Evolutionary conservation across 1,140 invertebrate species (phyloP).

Genomic region (Danaus plexippus): DNA sequence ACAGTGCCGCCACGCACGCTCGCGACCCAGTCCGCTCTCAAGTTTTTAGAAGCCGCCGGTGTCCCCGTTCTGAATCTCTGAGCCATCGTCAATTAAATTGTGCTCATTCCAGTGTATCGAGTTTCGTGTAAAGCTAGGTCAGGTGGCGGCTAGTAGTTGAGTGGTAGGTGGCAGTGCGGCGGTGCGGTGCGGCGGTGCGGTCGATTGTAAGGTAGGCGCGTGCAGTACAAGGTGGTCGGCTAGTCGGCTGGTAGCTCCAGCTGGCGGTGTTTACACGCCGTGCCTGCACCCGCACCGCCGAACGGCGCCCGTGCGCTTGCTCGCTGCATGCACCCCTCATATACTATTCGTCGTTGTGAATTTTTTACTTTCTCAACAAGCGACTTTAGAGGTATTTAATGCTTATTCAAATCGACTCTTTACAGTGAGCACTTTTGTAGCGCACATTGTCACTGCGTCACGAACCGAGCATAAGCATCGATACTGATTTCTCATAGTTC

Average conservation of each 20-base stretch:
- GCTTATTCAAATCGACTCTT: constrained; percentile 55
- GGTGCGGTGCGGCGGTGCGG: constrained; percentile 24
- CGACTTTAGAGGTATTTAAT: constrained; percentile 63
- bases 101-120: constrained; percentile 38
- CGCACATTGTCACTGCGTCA: constrained; percentile 58
- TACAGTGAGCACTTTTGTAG: constrained; percentile 53
- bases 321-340: constrained; percentile 54
- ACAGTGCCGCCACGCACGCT: constrained; percentile 61
- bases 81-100: constrained; percentile 41
- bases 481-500: constrained; percentile 60
- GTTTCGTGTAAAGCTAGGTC: constrained; percentile 25
- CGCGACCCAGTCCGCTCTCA: constrained; percentile 66
- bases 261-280: constrained; percentile 63
- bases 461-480: constrained; percentile 58
- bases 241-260: constrained; percentile 31
- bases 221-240: constrained; percentile 24
- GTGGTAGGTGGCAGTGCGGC: constrained; percentile 16
- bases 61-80: constrained; percentile 39
- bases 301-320: constrained; percentile 35
- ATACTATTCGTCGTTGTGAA: constrained; percentile 62
- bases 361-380: constrained; percentile 60
- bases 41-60: constrained; percentile 60
- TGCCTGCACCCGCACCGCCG: constrained; percentile 36
- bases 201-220: constrained; percentile 21
- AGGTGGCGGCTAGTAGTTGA: constrained; percentile 16